Evolutionary conservation across 2,797 vertebrate genomes (phyloP), one percentile per base, ranked within the genome.

Genomic region (Prunella strophiata): DNA sequence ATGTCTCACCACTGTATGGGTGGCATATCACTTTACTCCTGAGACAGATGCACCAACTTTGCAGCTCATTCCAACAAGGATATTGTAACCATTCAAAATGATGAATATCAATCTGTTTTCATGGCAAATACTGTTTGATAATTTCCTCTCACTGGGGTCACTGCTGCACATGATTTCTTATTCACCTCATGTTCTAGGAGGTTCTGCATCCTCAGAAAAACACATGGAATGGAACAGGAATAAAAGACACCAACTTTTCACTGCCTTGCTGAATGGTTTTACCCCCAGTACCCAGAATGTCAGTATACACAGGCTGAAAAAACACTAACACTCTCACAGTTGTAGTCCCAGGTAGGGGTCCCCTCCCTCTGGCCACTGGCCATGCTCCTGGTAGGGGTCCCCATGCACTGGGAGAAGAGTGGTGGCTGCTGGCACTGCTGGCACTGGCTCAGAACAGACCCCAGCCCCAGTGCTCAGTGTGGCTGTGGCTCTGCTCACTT

Each of bases 21-120:
- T 87, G 77, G 54, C 80, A 70, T 67, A 84, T 73, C 40, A 5
- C 45, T 75, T 94, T 90, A 76, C 70, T 81, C 58, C 71, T 67
- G 55, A 79, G 79, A 92, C 74, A 93, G 70, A 88, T 63, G 58
- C 30, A 68, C 40, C 77, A 88, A 83, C 50, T 87, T 94, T 55
- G 20, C 75, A 91, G 74, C 54, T 94, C 85, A 80, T 89, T 89
- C 62, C 63, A 85, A 25, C 20, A 45, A 85, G 75, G 59, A 67
- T 66, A 76, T 88, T 65, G 55, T 81, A 87, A 76, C 55, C 12
- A 77, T 72, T 80, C 62, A 48, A 91, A 84, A 84, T 82, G 0
- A 93, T 51, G 4, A 84, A 57, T 73, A 81, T 40, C 20, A 90
- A 79, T 72, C 43, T 34, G 25, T 93, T 89, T 89, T 77, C 72